Base-by-base conservation (phyloP, 2,113 vertebrate genomes). In the Hyla sarda region DNA sequence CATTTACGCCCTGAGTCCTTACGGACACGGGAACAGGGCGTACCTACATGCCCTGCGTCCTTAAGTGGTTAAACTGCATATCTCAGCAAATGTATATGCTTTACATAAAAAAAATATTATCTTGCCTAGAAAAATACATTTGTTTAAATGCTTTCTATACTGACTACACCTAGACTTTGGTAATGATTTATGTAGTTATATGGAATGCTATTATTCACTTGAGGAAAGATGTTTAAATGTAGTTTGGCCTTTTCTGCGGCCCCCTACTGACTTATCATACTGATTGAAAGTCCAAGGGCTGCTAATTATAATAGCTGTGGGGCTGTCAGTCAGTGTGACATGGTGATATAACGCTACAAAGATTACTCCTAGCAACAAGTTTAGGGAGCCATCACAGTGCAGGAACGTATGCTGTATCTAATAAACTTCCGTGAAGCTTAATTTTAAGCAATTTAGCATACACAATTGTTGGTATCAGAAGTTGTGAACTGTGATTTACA, bases 281-380 rank as follows among this genome's bases (percentile, higher is more conserved):
- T 65, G 60, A 30, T 65, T 65, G 13, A 65, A 65, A 65, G 60
- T 30, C 60, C 60, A 14, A 65, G 60, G 25, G 25, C 25, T 65
- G 60, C 60, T 65, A 65, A 65, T 65, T 65, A 65, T 65, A 65
- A 65, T 65, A 65, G 60, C 60, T 65, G 11, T 65, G 60, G 60
- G 60, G 60, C 60, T 65, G 60, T 65, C 60, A 65, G 14, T 65
- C 60, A 65, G 60, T 65, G n/a, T 17, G 56, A 60, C n/a, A 60
- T 60, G 56, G 60, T 65, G 60, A 65, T 65, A 30, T 65, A 65
- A 65, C n/a, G 1, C 60, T 65, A 30, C 0, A 65, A 65, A 65
- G 25, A 65, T 65, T 65, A 65, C 60, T 65, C 25, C 23, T 28
- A 65, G 25, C 60, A 65, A 65, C n/a, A 25, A 13, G 11, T 14